Conservation (phyloP, 2,888 invertebrate species). For the Meiosimyza platycephala region DNA sequence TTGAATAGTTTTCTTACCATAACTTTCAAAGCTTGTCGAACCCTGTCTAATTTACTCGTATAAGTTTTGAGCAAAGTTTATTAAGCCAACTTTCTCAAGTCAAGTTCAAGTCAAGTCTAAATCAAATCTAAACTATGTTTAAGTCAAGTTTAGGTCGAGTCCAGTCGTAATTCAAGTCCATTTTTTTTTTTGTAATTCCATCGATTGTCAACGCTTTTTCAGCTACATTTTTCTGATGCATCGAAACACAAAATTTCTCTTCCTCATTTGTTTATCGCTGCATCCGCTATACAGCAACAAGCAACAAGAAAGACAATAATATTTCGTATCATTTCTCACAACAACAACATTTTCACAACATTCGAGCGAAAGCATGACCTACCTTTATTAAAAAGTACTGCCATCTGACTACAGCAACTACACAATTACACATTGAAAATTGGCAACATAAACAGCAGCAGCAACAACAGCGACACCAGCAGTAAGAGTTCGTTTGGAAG, state of each 20-base stretch:
- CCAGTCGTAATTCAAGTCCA: too few relatives aligned
- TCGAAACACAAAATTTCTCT: constrained; percentile 23
- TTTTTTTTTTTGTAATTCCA: too few relatives aligned
- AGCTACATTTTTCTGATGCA: too few relatives aligned
- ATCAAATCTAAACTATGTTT: too few relatives aligned
- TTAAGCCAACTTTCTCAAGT: too few relatives aligned
- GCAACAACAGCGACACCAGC: constrained; percentile 7
- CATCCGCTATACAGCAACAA: constrained; percentile 29
- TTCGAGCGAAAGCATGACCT: constrained; percentile 35
- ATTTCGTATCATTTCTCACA: constrained; percentile 27
- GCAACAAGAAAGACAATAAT: constrained; percentile 15
- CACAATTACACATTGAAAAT: not conserved
- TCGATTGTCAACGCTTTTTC: too few relatives aligned
- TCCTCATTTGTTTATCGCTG: constrained; percentile 35
- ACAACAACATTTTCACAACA: constrained; percentile 23
- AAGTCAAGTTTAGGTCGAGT: too few relatives aligned
- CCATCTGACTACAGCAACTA: constrained; percentile 18
- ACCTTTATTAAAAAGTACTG: constrained; percentile 36
- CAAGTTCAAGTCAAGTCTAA: too few relatives aligned
- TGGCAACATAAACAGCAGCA: constrained; percentile 4
- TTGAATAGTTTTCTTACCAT: too few relatives aligned
- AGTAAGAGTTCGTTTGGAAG: constrained; percentile 25
- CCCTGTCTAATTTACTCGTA: too few relatives aligned
- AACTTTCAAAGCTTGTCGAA: too few relatives aligned
- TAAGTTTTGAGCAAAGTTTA: too few relatives aligned